Base-by-base conservation (phyloP, 2,113 vertebrate species). In the Lipophrys pholis region DNA sequence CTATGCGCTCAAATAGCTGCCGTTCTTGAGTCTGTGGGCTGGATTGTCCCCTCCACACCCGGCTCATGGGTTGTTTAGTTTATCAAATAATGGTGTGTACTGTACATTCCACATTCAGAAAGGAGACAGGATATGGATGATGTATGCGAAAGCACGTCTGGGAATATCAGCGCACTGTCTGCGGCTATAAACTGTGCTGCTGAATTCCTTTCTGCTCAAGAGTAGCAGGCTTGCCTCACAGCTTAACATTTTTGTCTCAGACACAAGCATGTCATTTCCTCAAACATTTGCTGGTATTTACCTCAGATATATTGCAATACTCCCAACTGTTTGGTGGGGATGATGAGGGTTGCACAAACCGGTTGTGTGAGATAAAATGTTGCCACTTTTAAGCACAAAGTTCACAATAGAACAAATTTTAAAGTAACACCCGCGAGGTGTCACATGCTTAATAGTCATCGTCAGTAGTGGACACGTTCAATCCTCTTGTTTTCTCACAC, bases 31-130 rank as follows among this genome's bases (percentile, higher is more conserved):
- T 49, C 48, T 49, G 48, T 15, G 8, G 15, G 14, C 8, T 10
- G 16, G 49, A 51, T 17, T 51, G 49, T 51, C 40, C 11, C 14
- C 35, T 3, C 39, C 39, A 12, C 12, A 9, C 58, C 41, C 48
- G 38, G 11, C 38, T 42, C 40, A 50, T 35, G 14, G 60, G 51
- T 40, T 76, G 48, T 80, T 80, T 60, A 68, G 48, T 80, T 80
- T 60, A 68, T 63, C 54, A 40, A 53, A 41, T 81, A 67, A 42
- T 53, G 6, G 43, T 81, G 58, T 80, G 15, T 72, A 30, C 46
- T 17, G 38, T 49, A 61, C 66, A 81, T 56, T 75, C 58, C 73
- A 81, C 56, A 58, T 65, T 43, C 30, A 36, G 53, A 30, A 43
- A 49, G 49, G 17, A 51, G 55, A 41, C 46, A 54, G 73, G 78